These are phyloP conservation scores for Diplodus sargus DNA, from an alignment of 2,797 vertebrate species.

Conservation along the genomic window DNA sequence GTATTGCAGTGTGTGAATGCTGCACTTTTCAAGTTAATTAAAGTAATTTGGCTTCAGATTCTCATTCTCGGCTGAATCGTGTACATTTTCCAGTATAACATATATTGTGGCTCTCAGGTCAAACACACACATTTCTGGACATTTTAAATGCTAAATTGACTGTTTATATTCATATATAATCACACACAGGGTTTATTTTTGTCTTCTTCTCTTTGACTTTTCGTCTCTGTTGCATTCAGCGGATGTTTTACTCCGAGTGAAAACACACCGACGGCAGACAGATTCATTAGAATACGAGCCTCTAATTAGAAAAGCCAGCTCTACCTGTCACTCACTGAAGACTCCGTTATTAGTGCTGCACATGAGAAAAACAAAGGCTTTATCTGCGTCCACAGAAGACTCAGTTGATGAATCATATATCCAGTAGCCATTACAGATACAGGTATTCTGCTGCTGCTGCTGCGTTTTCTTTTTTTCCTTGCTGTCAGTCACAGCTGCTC, in stretches of 20 bases:
- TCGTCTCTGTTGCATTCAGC: constrained; percentile 8
- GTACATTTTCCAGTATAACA: too few relatives aligned
- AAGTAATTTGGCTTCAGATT: too few relatives aligned
- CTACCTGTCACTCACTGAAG: constrained; percentile 40
- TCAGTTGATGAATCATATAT: constrained; percentile 31
- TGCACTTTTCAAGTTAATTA: too few relatives aligned
- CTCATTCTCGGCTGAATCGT: too few relatives aligned
- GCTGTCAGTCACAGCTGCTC: constrained; percentile 56
- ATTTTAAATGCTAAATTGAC: background rate
- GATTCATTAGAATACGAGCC: constrained; percentile 46
- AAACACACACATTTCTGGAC: background rate
- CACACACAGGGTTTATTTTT: background rate
- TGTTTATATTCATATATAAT: background rate
- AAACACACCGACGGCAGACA: constrained; percentile 39
- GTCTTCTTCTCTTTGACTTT: background rate
- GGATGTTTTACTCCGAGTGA: background rate
- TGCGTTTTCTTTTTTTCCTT: constrained; percentile 4
- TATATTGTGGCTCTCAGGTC: too few relatives aligned
- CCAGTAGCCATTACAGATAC: constrained; percentile 29
- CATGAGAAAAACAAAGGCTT: constrained; percentile 25
- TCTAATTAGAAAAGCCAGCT: constrained; percentile 51
- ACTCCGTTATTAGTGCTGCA: constrained; percentile 11
- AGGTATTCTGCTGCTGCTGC: constrained; percentile 20
- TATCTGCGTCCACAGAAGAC: constrained; percentile 47
- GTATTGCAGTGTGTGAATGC: too few relatives aligned